A percentile compares a stretch with the other conserved stretches of the same genome.
phyloP scores from a whole-genome alignment of 2,888 invertebrate genomes.

The Ichneumon xanthorius region DNA sequence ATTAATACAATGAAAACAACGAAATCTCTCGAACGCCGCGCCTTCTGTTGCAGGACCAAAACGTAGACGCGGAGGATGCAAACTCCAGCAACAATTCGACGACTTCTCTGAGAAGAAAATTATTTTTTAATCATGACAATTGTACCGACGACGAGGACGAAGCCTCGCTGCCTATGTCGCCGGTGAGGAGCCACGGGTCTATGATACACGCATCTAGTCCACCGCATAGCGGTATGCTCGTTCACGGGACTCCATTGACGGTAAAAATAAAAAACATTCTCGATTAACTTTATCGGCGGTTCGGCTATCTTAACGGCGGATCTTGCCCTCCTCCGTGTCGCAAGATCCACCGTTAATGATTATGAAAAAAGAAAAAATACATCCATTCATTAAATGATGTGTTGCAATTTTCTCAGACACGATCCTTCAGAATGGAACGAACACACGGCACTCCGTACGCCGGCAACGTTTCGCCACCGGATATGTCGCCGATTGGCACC shows the following conservation, averaged over 20 bases:
- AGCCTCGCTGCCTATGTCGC: slow-evolving; percentile 74
- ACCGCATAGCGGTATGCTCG: slow-evolving; percentile 80
- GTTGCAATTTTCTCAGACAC: slow-evolving; percentile 60
- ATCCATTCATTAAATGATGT: neutral
- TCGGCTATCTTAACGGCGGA: no score
- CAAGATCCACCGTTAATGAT: no score
- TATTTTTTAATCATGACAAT: slow-evolving; percentile 80
- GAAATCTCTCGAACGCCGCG: neutral
- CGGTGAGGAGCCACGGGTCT: slow-evolving; percentile 73
- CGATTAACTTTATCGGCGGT: no score
- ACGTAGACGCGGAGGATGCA: slow-evolving; percentile 79
- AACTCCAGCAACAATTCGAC: slow-evolving; percentile 79
- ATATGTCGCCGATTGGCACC: slow-evolving; percentile 80
- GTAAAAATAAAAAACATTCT: slow-evolving; percentile 68
- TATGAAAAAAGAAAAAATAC: neutral
- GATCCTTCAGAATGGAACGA: slow-evolving; percentile 68
- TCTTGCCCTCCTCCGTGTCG: no score
- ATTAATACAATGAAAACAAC: neutral
- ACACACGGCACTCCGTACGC: slow-evolving; percentile 76
- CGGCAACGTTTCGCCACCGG: slow-evolving; percentile 76
- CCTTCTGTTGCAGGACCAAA: slow-evolving; percentile 78
- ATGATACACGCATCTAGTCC: slow-evolving; percentile 75
- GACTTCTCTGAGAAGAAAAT: slow-evolving; percentile 79
- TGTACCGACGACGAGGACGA: slow-evolving; percentile 74
- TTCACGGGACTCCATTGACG: slow-evolving; percentile 78